Conservation (phyloP, 2,888 invertebrate genomes). For the Alloscopus bannaensis region DNA sequence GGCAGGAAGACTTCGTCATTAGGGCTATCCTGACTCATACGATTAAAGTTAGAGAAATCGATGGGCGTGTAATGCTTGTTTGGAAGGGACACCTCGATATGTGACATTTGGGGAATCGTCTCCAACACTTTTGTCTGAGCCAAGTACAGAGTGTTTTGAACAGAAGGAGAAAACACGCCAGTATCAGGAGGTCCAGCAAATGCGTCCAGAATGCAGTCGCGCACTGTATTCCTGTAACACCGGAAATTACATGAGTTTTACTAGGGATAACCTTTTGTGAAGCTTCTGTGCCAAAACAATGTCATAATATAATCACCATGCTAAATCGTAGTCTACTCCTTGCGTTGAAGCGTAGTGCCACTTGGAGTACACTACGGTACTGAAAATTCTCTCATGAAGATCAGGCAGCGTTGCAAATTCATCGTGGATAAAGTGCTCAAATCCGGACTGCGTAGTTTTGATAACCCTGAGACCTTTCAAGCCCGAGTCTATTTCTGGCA, state of each 20-base stretch:
- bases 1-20: slow-evolving; percentile 85
- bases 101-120: slow-evolving; percentile 81
- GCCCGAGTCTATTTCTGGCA: slow-evolving; percentile 82
- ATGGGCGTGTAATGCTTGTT: slow-evolving; percentile 88
- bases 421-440: slow-evolving; percentile 86
- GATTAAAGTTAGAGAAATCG: slow-evolving; percentile 84
- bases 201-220: slow-evolving; percentile 83
- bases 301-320: slow-evolving; percentile 79
- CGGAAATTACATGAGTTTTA: not conserved
- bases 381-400: slow-evolving; percentile 85
- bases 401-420: slow-evolving; percentile 86
- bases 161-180: slow-evolving; percentile 86
- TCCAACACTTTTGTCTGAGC: slow-evolving; percentile 83
- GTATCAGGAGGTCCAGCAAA: slow-evolving; percentile 79
- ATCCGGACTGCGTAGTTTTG: slow-evolving; percentile 89
- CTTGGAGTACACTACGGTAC: slow-evolving; percentile 84
- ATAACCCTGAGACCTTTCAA: slow-evolving; percentile 83
- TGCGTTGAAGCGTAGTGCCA: slow-evolving; percentile 84
- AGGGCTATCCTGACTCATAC: slow-evolving; percentile 73
- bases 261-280: not conserved
- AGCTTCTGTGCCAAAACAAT: no score
- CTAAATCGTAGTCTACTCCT: slow-evolving; percentile 82
- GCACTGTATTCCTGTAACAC: slow-evolving; percentile 79
- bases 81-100: slow-evolving; percentile 78
- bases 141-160: slow-evolving; percentile 86